Conservation (phyloP, 2,113 vertebrate genomes). For the Bungarus multicinctus region DNA sequence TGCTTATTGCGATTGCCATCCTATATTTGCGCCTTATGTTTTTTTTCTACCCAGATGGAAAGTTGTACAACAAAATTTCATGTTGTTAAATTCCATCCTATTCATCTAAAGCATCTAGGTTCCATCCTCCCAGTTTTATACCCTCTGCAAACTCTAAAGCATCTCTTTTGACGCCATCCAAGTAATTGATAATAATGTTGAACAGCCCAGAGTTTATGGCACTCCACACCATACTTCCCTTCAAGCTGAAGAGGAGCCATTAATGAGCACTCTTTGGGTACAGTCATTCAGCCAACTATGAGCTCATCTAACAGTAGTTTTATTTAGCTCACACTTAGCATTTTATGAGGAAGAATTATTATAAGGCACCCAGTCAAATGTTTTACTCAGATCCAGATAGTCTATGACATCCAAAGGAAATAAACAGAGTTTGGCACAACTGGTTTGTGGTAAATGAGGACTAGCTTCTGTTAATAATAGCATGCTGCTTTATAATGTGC, state of each 20-base stretch:
- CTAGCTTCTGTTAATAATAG: background rate
- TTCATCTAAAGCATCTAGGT: background rate
- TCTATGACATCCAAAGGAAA: background rate
- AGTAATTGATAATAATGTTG: background rate
- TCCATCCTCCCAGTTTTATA: background rate
- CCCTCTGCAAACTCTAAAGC: background rate
- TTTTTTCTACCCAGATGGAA: background rate
- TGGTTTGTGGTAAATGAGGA: background rate
- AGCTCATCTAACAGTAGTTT: background rate
- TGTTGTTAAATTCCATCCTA: background rate
- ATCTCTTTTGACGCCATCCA: background rate
- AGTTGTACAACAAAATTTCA: background rate
- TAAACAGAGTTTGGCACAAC: background rate
- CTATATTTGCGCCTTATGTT: background rate
- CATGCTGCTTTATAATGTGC: background rate
- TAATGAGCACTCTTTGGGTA: background rate
- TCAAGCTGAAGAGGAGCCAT: background rate
- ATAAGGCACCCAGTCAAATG: background rate
- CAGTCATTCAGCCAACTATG: background rate
- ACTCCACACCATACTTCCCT: background rate
- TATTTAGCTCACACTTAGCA: background rate
- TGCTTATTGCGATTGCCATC: background rate
- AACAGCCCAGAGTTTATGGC: background rate
- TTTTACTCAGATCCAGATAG: background rate
- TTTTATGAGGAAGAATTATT: background rate